phyloP scores from a whole-genome alignment of 2,113 vertebrate species.

The Gymnogyps californianus region DNA sequence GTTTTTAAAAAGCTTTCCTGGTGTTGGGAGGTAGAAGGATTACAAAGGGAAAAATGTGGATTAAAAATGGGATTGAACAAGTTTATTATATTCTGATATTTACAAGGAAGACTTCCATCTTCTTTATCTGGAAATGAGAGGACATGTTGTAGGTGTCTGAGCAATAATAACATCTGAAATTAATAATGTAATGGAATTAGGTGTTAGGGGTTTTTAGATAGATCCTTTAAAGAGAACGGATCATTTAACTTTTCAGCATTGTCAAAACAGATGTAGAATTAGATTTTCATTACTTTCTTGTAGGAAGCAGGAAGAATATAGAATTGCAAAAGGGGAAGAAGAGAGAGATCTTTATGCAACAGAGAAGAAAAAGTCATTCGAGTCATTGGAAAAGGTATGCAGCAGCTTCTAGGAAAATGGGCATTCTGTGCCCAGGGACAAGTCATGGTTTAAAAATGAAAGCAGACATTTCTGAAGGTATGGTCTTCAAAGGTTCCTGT shows the following conservation, averaged over 20 bases:
- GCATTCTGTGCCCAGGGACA: background rate
- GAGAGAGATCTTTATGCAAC: constrained; percentile 82
- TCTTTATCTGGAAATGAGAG: background rate
- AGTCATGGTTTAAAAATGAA: background rate
- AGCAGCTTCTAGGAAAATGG: background rate
- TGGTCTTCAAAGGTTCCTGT: background rate
- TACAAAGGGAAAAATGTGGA: background rate
- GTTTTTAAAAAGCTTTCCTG: background rate
- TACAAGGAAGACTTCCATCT: background rate
- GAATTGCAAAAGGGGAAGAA: constrained; percentile 87
- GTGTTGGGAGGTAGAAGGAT: background rate
- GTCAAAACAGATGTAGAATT: background rate
- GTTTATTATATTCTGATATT: background rate
- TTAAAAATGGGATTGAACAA: background rate
- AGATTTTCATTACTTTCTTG: background rate
- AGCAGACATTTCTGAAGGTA: background rate
- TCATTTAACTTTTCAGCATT: background rate
- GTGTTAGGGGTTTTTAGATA: background rate
- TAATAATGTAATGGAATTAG: background rate
- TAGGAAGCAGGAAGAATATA: constrained; percentile 84
- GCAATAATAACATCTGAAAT: background rate
- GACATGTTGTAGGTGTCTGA: background rate
- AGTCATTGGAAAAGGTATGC: constrained; percentile 72
- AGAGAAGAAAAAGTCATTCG: constrained; percentile 80
- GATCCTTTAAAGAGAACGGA: background rate